Base-by-base conservation (phyloP, 2,797 vertebrate species). In the Sandelia bainsii region DNA sequence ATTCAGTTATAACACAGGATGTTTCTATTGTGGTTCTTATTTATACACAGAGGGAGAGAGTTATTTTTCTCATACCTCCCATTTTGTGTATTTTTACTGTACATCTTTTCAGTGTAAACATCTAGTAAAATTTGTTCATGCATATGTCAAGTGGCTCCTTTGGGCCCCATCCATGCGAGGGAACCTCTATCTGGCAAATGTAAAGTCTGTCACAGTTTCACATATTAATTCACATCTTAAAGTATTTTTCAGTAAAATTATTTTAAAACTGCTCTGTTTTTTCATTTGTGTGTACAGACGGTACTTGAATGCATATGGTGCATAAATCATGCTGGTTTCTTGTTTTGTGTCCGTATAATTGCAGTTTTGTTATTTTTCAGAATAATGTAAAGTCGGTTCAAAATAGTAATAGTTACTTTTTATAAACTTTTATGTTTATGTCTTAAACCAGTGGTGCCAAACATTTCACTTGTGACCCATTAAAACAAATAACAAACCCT, bases 81-180 rank as follows among this genome's bases (percentile, higher is more conserved):
- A 1, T 42, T 44, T 11, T 42, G 7, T 16, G 5, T 5, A 7
- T 19, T 56, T n/a, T 32, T 50, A 16, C 37, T 10, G 27, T 20
- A n/a, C 20, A 11, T 57, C 19, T 62, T 39, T 63, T 57, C 4
- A 34, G 7, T 51, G 20, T 45, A 39, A 32, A 42, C 69, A 72
- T 63, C 40, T 68, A 46, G 11, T 78, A n/a, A 39, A 23, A 39
- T 17, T 6, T 44, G 32, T 16, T 8, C 17, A 6, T 14, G 16
- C 17, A 22, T 10, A 25, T 42, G 5, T 9, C 10, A n/a, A 17
- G 52, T 52, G 51, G 11, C 37, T 62, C 45, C 37, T 60, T 11
- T 17, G 59, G 29, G 59, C 1, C 52, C 11, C 19, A 29, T 57
- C 22, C 2, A 50, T 62, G 25, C 17, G 22, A 23, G 27, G 29